A percentile compares a stretch with the other conserved stretches of the same genome.
These are phyloP conservation scores for Centropus unirufus DNA, from an alignment of 2,113 vertebrate genomes.

Conservation along the genomic window DNA sequence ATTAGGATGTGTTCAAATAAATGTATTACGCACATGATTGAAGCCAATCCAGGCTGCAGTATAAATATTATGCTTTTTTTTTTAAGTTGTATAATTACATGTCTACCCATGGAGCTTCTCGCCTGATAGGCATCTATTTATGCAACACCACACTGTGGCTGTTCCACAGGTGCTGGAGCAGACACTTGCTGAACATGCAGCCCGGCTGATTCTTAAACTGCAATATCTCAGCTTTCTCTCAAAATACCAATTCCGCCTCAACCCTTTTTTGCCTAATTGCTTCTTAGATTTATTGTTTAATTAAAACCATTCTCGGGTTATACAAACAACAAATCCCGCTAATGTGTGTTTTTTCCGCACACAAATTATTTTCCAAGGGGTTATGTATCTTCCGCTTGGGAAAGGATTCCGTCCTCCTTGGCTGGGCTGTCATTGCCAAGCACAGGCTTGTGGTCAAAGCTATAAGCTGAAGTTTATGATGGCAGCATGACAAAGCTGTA, in stretches of 20 bases:
- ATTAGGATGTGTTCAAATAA: constrained; percentile 75
- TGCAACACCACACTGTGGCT: constrained; percentile 52
- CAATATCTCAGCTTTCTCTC: constrained; percentile 58
- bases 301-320: constrained; percentile 59
- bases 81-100: constrained; percentile 58
- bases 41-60: constrained; percentile 56
- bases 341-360: constrained; percentile 20
- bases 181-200: constrained; percentile 52
- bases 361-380: constrained; percentile 43
- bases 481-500: constrained; percentile 35
- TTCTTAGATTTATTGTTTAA: constrained; percentile 71
- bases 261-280: constrained; percentile 64
- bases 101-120: constrained; percentile 56
- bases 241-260: constrained; percentile 61
- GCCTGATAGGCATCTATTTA: constrained; percentile 68
- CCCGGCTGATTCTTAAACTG: constrained; percentile 34
- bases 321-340: constrained; percentile 66
- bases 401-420: neutral
- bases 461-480: constrained; percentile 44
- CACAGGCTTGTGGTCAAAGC: constrained; percentile 2
- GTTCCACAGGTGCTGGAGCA: constrained; percentile 52
- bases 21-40: constrained; percentile 73
- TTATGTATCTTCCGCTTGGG: constrained; percentile 41
- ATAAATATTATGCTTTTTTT: constrained; percentile 57
- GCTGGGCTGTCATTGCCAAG: constrained; percentile 13